These are phyloP conservation scores for Xenus cinereus DNA, from an alignment of 2,113 vertebrate genomes.

Conservation along the genomic window DNA sequence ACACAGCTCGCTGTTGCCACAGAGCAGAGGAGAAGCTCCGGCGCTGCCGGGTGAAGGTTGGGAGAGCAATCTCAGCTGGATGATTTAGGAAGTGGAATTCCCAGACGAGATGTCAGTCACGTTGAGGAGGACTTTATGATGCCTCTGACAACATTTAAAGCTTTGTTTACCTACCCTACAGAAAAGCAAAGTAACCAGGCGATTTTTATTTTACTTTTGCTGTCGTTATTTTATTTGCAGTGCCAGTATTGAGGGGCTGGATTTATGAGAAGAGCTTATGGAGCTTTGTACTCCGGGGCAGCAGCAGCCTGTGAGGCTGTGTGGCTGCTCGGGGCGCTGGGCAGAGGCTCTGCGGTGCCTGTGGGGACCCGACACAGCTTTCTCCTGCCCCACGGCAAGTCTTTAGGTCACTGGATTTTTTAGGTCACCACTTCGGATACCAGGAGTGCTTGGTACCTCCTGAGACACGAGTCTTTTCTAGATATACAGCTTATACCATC, in stretches of 20 bases:
- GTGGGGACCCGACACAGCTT: accelerated
- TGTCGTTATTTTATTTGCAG: background rate
- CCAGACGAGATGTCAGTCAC: background rate
- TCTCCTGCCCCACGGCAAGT: accelerated
- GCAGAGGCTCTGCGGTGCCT: background rate
- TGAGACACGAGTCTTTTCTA: background rate
- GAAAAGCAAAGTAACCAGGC: background rate
- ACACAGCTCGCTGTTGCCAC: background rate
- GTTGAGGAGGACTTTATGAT: background rate
- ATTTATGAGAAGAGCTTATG: background rate
- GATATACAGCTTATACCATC: background rate
- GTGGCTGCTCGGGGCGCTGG: accelerated
- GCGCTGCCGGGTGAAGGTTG: accelerated
- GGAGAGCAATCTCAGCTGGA: background rate
- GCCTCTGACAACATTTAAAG: background rate
- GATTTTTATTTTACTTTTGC: background rate
- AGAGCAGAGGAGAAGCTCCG: background rate
- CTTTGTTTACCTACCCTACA: constrained; percentile 3
- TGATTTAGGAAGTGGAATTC: background rate
- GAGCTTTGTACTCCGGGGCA: background rate
- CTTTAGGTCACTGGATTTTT: background rate
- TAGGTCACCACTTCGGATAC: background rate
- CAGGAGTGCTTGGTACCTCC: background rate
- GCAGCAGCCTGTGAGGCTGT: background rate
- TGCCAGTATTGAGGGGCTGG: background rate